These are phyloP conservation scores for Rhineura floridana DNA, from an alignment of 2,113 vertebrate species.

Conservation along the genomic window DNA sequence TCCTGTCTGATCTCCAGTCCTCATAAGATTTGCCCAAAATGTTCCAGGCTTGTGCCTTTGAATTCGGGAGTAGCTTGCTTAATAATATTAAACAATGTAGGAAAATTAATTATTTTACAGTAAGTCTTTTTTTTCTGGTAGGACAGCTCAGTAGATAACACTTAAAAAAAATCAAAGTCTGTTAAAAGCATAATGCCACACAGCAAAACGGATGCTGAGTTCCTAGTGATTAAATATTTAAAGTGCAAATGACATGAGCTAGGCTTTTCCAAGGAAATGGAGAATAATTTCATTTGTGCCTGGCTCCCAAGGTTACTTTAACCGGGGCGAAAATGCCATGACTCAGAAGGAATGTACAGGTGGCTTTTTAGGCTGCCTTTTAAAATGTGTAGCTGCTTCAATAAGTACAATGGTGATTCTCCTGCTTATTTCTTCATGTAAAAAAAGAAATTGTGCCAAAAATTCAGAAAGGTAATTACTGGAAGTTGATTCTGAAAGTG, in stretches of 20 bases:
- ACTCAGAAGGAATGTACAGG: background rate
- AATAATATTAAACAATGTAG: background rate
- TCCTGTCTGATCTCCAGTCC: accelerated
- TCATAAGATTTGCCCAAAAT: accelerated
- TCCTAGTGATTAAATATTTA: conserved; percentile 42
- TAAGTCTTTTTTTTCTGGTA: background rate
- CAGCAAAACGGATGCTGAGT: conserved; percentile 54
- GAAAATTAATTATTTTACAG: conserved; percentile 1
- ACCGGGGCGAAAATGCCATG: conserved; percentile 23
- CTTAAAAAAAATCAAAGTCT: background rate
- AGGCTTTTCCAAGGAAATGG: conserved; percentile 4
- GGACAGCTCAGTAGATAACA: conserved; percentile 35
- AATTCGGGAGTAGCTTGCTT: background rate
- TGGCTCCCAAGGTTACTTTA: conserved; percentile 26
- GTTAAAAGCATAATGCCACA: conserved; percentile 37
- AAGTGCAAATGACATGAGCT: conserved; percentile 47
- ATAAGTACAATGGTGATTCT: background rate
- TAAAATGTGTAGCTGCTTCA: background rate
- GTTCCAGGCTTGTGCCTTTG: background rate
- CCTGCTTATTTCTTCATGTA: background rate
- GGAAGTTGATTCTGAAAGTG: background rate
- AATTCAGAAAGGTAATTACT: background rate
- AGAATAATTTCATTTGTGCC: conserved; percentile 31
- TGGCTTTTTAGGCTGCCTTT: background rate
- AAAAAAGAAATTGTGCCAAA: background rate